Evolutionary conservation across 2,797 vertebrate species (phyloP).

Genomic region (Pipistrellus kuhlii): DNA sequence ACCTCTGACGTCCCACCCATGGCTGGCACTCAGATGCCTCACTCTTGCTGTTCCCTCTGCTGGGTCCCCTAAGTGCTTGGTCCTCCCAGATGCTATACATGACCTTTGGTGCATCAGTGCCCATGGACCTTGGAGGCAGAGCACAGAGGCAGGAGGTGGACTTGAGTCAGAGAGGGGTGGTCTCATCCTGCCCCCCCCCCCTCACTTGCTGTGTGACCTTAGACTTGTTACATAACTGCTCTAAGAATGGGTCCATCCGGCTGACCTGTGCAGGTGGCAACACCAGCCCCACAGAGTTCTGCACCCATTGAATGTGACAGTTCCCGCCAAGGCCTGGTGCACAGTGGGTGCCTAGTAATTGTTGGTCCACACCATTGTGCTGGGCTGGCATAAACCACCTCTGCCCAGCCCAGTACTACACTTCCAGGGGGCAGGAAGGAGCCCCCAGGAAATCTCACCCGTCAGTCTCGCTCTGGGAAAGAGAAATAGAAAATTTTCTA

Average conservation of each 20-base stretch:
- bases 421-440: not conserved
- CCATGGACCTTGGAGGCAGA: not conserved
- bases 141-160: not conserved
- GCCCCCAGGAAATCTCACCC: not conserved
- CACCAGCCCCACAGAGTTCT: not conserved
- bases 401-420: not conserved
- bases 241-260: not conserved
- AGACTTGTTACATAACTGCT: not conserved
- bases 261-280: not conserved
- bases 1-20: too few species aligned
- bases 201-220: not conserved
- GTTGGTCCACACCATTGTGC: not conserved
- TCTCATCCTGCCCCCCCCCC: rapidly evolving
- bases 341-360: not conserved
- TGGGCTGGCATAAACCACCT: not conserved
- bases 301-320: too few species aligned
- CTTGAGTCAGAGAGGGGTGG: not conserved
- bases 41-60: not conserved
- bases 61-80: not conserved
- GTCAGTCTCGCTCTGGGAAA: not conserved
- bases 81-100: not conserved
- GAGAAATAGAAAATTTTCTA: constrained; percentile 30
- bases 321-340: not conserved
- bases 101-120: not conserved
- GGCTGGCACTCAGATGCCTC: not conserved